Evolutionary conservation across 2,888 invertebrate species (phyloP).

Genomic region (Noctua fimbriata): DNA sequence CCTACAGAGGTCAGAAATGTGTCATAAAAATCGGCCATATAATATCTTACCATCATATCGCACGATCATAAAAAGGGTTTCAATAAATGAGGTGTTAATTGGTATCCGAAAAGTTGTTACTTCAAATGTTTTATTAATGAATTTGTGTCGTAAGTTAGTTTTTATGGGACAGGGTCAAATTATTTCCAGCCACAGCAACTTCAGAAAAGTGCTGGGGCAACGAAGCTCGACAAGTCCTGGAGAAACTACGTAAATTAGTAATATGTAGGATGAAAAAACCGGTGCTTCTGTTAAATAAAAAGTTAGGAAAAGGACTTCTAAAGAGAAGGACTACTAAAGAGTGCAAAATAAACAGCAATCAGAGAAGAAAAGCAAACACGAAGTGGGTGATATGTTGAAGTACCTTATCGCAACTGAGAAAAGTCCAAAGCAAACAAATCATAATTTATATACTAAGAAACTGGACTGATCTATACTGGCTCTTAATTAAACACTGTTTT

Average conservation of each 20-base stretch:
- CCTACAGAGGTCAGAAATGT: neutral
- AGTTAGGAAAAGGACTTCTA: neutral
- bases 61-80: neutral
- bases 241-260: neutral
- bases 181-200: neutral
- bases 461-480: neutral
- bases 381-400: neutral
- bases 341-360: neutral
- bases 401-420: neutral
- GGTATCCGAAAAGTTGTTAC: neutral
- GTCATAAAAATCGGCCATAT: neutral
- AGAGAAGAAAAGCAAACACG: neutral
- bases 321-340: neutral
- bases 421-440: neutral
- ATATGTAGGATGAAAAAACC: neutral
- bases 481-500: too few relatives aligned
- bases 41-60: neutral
- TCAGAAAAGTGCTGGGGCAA: neutral
- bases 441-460: neutral
- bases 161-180: neutral
- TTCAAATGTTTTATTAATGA: neutral
- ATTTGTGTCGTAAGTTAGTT: neutral
- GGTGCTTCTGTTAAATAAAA: too few relatives aligned
- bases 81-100: slow-evolving; percentile 8
- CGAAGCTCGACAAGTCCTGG: neutral